Conservation (phyloP, 2,797 vertebrate species). For the Gallinago solitaria region DNA sequence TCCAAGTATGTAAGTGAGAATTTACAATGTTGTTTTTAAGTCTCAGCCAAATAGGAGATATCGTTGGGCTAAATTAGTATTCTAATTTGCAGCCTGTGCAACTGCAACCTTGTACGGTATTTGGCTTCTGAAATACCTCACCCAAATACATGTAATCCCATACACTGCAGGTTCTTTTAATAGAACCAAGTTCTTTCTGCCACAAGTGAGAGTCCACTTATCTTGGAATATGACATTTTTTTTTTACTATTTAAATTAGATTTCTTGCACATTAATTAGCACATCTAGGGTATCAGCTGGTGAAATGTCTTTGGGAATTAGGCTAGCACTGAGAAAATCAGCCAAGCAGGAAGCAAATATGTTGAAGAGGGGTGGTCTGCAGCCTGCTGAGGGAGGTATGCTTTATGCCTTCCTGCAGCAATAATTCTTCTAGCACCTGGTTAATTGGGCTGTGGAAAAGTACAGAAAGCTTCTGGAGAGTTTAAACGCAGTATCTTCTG, state of each 20-base stretch:
- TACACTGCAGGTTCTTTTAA: neutral
- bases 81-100: neutral
- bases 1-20: neutral
- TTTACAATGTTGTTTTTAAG: neutral
- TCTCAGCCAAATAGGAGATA: neutral
- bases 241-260: slow-evolving; percentile 38
- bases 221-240: slow-evolving; percentile 7
- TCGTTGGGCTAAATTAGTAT: neutral
- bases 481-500: neutral
- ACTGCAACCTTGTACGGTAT: neutral
- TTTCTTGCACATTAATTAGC: slow-evolving; percentile 43
- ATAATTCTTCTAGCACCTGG: neutral
- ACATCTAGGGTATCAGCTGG: slow-evolving; percentile 47
- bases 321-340: slow-evolving; percentile 32
- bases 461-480: neutral
- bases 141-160: neutral
- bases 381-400: slow-evolving; percentile 25
- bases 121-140: neutral
- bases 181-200: neutral
- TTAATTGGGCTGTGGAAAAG: neutral
- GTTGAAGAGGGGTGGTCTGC: slow-evolving; percentile 35
- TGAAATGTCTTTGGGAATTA: slow-evolving; percentile 57
- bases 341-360: slow-evolving; percentile 36
- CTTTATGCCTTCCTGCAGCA: neutral
- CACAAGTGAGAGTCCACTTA: neutral